Conservation (phyloP, 2,113 vertebrate species). For the Hypanus sabinus region DNA sequence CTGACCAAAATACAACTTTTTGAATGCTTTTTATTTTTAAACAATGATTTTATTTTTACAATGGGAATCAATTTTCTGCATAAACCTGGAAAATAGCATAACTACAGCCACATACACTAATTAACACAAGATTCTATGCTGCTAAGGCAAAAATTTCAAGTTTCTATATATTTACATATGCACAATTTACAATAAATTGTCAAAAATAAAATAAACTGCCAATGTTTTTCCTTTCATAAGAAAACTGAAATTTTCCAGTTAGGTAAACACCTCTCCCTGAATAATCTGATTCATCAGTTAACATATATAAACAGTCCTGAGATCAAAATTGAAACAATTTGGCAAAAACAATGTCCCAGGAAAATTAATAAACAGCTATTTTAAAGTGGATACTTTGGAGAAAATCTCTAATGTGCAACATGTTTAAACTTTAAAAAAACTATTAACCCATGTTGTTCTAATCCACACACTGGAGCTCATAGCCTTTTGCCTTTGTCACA, state of each 20-base stretch:
- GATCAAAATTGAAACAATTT: constrained; percentile 30
- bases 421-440: neutral
- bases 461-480: neutral
- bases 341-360: constrained; percentile 29
- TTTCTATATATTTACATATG: constrained; percentile 24
- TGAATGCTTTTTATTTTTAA: constrained; percentile 36
- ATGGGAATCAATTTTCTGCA: neutral
- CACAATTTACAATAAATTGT: constrained; percentile 35
- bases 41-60: constrained; percentile 11
- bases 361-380: neutral
- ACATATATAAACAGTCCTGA: neutral
- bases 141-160: constrained; percentile 28
- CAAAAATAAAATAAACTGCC: constrained; percentile 14
- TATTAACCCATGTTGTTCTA: neutral
- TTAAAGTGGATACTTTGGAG: neutral
- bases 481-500: neutral
- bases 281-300: constrained; percentile 33
- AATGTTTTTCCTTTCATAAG: constrained; percentile 33
- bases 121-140: constrained; percentile 17
- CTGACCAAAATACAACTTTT: neutral
- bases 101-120: constrained; percentile 29
- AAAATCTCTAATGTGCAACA: neutral
- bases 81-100: constrained; percentile 31
- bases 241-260: constrained; percentile 25
- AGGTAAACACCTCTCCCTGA: constrained; percentile 28